Evolutionary conservation across 2,797 vertebrate genomes (phyloP), one percentile per base, ranked within the genome.

Genomic region (Ptychobarbus kaznakovi): DNA sequence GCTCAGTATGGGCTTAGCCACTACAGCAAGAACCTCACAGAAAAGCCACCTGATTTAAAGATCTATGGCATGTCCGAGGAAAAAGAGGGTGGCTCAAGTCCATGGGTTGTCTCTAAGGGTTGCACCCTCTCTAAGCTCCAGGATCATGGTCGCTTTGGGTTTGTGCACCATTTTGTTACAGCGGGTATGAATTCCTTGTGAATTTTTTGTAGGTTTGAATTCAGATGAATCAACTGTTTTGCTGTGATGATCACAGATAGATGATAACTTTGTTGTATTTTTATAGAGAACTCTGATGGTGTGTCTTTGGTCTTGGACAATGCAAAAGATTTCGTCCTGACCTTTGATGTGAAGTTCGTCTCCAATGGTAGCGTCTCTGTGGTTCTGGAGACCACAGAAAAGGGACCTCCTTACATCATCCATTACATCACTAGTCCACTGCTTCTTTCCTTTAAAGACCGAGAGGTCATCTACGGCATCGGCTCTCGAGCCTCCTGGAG

Each of bases 1-100:
- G 96, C 96, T 0, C 96, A 97, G 91, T 97, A 96, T 40, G 96
- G 95, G 5, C 86, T 97, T 80, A 97, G 96, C 87, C 96, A 97
- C 92, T 97, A 96, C 91, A 97, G 96, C 89, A 97, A 97, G 82
- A 97, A 97, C 91, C 93, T 97, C 81, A 97, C 96, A 0, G 96
- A 97, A 91, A 95, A 94, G 0, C 89, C 96, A 0, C 96, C 96
- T 0, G 95, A 95, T 63, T 20, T 95, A 8, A 95, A 96, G 88
- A 90, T 95, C 0, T 96, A 97, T 0, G 96, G 96, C 68, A 94
- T 92, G 0, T 94, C 92, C 0, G 96, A 96, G 65, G 95, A 95
- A 44, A 92, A 86, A 82, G 84, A 77, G 22, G 78, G 75, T 38
- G 81, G 70, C 82, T 9, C 0, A 2, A 90, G 0, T 85, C 7